These are phyloP conservation scores for Imbricaverruca yamaguchii DNA, from an alignment of 2,888 invertebrate species.

Conservation along the genomic window DNA sequence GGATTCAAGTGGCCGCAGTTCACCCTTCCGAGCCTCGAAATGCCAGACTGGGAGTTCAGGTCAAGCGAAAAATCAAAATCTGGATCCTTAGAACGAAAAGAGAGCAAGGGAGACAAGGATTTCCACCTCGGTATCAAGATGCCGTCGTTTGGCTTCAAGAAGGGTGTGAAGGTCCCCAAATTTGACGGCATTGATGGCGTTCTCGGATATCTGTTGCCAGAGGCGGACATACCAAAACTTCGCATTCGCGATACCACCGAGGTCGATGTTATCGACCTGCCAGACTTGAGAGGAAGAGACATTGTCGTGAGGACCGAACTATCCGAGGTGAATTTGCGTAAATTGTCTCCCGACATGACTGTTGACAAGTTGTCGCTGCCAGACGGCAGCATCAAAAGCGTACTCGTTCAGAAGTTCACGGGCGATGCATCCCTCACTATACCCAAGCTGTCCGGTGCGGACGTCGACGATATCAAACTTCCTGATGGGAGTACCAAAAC, in stretches of 20 bases:
- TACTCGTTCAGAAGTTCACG: background rate
- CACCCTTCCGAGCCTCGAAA: background rate
- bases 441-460: background rate
- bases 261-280: slow-evolving; percentile 11
- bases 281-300: background rate
- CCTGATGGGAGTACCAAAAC: background rate
- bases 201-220: slow-evolving; percentile 3
- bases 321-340: background rate
- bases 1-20: background rate
- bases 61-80: background rate
- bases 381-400: background rate
- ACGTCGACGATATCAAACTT: background rate
- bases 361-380: background rate
- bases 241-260: slow-evolving; percentile 12
- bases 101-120: slow-evolving; percentile 1
- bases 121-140: background rate
- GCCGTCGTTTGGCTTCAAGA: slow-evolving; percentile 10
- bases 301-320: background rate
- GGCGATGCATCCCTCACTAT: background rate
- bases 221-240: background rate
- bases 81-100: background rate
- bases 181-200: slow-evolving; percentile 17
- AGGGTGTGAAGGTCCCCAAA: background rate
- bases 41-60: slow-evolving; percentile 19
- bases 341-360: background rate